These are phyloP conservation scores for Apocheima hispidaria DNA, from an alignment of 2,888 invertebrate species.

Conservation along the genomic window DNA sequence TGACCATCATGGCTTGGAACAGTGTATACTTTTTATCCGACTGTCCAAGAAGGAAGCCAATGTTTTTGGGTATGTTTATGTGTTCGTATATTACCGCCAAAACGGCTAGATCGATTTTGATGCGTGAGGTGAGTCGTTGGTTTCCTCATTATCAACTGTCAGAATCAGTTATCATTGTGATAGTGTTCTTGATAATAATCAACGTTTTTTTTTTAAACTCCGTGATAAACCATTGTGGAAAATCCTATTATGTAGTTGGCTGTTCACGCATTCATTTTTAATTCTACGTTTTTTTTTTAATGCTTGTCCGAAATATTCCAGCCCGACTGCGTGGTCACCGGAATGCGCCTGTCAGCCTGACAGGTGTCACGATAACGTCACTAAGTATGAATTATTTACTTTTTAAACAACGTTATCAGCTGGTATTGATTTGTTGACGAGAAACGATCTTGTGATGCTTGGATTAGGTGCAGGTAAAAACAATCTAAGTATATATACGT, in stretches of 20 bases:
- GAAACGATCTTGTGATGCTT: constrained; percentile 12
- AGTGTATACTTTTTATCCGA: neutral
- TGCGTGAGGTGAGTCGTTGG: no score
- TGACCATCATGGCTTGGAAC: neutral
- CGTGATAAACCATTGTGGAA: no score
- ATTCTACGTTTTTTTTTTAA: neutral
- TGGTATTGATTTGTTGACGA: constrained; percentile 36
- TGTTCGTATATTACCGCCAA: no score
- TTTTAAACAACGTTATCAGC: constrained; percentile 58
- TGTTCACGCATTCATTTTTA: no score
- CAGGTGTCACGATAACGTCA: constrained; percentile 71
- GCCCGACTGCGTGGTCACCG: constrained; percentile 26
- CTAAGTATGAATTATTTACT: constrained; percentile 78
- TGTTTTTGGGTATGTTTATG: no score
- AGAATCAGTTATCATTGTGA: no score
- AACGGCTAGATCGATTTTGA: no score
- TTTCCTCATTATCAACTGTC: no score
- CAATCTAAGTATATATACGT: neutral
- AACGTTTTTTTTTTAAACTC: no score
- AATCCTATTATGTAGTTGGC: no score
- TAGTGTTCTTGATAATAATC: no score
- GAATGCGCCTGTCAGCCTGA: constrained; percentile 42
- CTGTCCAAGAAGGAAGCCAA: neutral
- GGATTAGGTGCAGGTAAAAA: neutral
- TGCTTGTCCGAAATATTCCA: neutral